Base-by-base conservation (phyloP, 2,797 vertebrate species). In the Eurystomus glaucurus region DNA sequence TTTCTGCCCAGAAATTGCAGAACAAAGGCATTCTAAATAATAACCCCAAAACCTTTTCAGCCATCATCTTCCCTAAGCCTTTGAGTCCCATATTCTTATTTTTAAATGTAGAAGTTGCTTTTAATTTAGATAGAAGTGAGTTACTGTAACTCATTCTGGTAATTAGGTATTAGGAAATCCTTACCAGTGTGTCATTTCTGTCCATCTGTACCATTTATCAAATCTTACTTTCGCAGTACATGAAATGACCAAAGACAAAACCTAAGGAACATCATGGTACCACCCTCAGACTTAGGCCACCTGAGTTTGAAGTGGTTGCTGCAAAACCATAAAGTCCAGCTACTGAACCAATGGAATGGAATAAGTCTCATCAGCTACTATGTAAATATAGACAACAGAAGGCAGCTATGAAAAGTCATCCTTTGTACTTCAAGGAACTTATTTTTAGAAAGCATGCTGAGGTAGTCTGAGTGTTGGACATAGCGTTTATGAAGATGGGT, bases 211-310 rank as follows among this genome's bases (percentile, higher is more conserved):
- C 25, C 45, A 37, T 6, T 26, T 5, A 16, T 12, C 28, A 80
- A 64, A 51, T 70, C 55, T 66, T 51, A 88, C 8, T 65, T 84
- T 26, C 4, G 2, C 26, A 85, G 28, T 25, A 60, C 6, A 76
- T 21, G 52, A 85, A 82, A 66, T 6, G 23, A 89, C 13, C 10
- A 64, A 69, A 68, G 55, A 29, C 6, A 90, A 88, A 87, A 69
- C 0, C 3, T 6, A 50, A 58, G n/a, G 26, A 72, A 39, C 0
- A 0, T 14, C 26, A 82, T 11, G 31, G 37, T 21, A 80, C 4
- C 7, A 78, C 4, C 7, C 11, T 39, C 72, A 52, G 33, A 57
- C 19, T 46, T 25, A 5, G 29, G 25, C 10, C 57, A 76, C 31
- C 39, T 1, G 1, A 94, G 25, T 13, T 61, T 51, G 25, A 72